Evolutionary conservation across 2,888 invertebrate species (phyloP).

Genomic region (Synergus laeviventris): DNA sequence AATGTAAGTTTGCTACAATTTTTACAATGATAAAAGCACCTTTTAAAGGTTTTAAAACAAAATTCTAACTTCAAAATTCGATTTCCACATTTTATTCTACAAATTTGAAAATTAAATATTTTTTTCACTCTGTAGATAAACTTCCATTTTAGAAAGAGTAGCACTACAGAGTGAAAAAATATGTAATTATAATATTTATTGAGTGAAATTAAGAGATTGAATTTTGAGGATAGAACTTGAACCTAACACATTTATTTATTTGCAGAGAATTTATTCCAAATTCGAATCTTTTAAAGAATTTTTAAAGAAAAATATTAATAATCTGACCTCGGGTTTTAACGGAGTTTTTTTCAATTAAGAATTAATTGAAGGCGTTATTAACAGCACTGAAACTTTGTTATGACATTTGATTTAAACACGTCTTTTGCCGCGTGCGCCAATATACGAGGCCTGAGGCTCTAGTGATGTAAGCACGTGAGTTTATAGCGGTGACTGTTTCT

Average conservation of each 20-base stretch:
- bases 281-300: not conserved
- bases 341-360: constrained; percentile 5
- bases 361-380: constrained; percentile 28
- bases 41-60: not conserved
- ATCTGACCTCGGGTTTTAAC: not conserved
- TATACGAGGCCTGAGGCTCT: constrained; percentile 43
- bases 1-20: constrained; percentile 82
- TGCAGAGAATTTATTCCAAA: not conserved
- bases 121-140: too few species aligned
- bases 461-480: constrained; percentile 71
- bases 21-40: not conserved
- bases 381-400: constrained; percentile 24
- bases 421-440: constrained; percentile 22
- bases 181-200: too few species aligned
- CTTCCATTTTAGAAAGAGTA: too few species aligned
- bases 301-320: not conserved
- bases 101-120: too few species aligned
- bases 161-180: too few species aligned
- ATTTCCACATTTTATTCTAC: too few species aligned
- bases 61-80: too few species aligned
- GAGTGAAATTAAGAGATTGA: too few species aligned
- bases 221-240: too few species aligned
- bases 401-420: constrained; percentile 31
- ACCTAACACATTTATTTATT: not conserved
- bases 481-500: constrained; percentile 70